phyloP scores from a whole-genome alignment of 2,797 vertebrate genomes.

The Dendrocincla fuliginosa region DNA sequence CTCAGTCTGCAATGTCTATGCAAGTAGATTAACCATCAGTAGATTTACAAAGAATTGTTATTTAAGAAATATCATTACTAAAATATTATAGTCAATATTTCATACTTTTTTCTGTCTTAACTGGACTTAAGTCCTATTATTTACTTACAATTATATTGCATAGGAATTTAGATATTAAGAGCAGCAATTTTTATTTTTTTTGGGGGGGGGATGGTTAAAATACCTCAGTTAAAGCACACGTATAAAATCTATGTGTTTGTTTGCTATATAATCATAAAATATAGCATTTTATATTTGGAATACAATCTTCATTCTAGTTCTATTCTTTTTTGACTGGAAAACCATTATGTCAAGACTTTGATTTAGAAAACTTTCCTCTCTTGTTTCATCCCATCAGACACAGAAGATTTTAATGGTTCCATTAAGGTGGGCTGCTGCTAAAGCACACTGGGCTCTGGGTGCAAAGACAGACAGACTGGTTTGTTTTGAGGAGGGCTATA shows the following conservation, averaged over 20 bases:
- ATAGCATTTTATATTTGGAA: neutral
- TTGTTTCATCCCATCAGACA: neutral
- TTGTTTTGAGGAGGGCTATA: neutral
- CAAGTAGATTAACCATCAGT: neutral
- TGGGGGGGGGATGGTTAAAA: rapidly evolving
- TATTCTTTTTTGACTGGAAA: neutral
- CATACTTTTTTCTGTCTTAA: neutral
- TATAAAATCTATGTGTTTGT: neutral
- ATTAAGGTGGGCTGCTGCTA: neutral
- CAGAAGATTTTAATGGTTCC: neutral
- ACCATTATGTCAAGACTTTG: neutral
- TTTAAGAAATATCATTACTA: neutral
- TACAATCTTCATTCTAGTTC: neutral
- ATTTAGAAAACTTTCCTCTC: neutral
- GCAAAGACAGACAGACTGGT: neutral
- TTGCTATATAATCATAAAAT: neutral
- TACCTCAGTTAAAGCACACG: neutral
- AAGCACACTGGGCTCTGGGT: neutral
- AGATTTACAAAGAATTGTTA: neutral
- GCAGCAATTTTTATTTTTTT: neutral
- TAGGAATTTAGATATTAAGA: neutral
- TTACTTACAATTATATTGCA: neutral
- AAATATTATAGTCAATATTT: neutral
- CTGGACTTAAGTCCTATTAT: neutral
- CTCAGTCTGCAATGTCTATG: neutral